Conservation (phyloP, 2,113 vertebrate species). For the Ailuropoda melanoleuca region DNA sequence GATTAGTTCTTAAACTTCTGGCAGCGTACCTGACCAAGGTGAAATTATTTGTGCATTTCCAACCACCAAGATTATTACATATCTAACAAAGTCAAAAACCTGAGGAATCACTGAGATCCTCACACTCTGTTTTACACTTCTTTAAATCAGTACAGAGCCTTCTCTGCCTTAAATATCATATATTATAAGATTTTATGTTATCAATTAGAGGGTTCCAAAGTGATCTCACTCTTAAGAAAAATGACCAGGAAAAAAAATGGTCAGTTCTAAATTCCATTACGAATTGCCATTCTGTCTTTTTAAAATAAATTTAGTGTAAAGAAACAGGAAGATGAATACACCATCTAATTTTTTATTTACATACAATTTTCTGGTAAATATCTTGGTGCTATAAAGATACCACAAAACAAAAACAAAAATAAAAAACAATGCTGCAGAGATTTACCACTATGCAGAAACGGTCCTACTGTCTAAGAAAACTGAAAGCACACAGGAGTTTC, state of each 20-base stretch:
- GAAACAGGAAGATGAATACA: not conserved
- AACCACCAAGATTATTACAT: not conserved
- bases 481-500: constrained; percentile 41
- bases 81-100: not conserved
- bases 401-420: not conserved
- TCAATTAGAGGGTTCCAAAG: not conserved
- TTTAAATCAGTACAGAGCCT: not conserved
- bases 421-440: not conserved
- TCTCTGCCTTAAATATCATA: not conserved
- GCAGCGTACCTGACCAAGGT: constrained; percentile 43
- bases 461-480: constrained; percentile 31
- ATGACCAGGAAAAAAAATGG: not conserved
- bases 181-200: not conserved
- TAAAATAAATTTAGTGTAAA: not conserved
- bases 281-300: not conserved
- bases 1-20: not conserved
- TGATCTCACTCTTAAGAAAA: not conserved
- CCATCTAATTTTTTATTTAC: not conserved
- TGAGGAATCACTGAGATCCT: not conserved
- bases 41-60: constrained; percentile 19
- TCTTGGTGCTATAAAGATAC: not conserved
- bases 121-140: not conserved
- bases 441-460: not conserved
- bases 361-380: constrained; percentile 3
- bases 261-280: not conserved